Base-by-base conservation (phyloP, 2,113 vertebrate genomes). In the Leptobrachium leishanense region DNA sequence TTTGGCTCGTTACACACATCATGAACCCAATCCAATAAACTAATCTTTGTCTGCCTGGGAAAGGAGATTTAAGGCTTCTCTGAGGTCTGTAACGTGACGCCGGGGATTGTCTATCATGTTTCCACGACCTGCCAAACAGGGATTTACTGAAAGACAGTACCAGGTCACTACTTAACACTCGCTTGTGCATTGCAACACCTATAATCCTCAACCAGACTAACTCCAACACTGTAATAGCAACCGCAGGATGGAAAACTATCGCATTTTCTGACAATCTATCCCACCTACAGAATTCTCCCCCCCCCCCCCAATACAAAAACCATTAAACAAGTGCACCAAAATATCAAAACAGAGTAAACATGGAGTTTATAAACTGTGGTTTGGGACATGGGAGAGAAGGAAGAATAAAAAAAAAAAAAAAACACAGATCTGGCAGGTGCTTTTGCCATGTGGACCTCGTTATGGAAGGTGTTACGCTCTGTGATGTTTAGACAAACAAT, bases 11-110 rank as follows among this genome's bases (percentile, higher is more conserved):
- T 44, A 59, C 46, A 76, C 15, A 40, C 43, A 20, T 69, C 59
- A 9, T 77, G 43, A 71, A 63, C 62, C 67, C 68, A 62, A 70
- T 63, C 76, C 55, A 67, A 65, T 41, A 57, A 77, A 11, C 53
- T 77, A 70, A 77, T 77, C 68, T 62, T 59, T 71, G 68, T 57
- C 76, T 63, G 67, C 54, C 54, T 70, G 68, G 54, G 54, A 77
- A 50, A 42, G 42, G 46, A 70, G 75, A 54, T 44, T 77, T 69
- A 68, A 62, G 43, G 44, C 62, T 66, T 76, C 59, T 12, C 41
- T 67, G 53, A 31, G 42, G 42, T 42, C 54, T 77, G 68, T 70
- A 70, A 70, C 40, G 39, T 63, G 43, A 77, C 5, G 6, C 76
- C 43, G 40, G 11, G 75, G 20, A n/a, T 70, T 46, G 42, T 20